A percentile compares a stretch with the other conserved stretches of the same genome.
phyloP scores from a whole-genome alignment of 2,888 invertebrate species.

The Cosmia pyralina region DNA sequence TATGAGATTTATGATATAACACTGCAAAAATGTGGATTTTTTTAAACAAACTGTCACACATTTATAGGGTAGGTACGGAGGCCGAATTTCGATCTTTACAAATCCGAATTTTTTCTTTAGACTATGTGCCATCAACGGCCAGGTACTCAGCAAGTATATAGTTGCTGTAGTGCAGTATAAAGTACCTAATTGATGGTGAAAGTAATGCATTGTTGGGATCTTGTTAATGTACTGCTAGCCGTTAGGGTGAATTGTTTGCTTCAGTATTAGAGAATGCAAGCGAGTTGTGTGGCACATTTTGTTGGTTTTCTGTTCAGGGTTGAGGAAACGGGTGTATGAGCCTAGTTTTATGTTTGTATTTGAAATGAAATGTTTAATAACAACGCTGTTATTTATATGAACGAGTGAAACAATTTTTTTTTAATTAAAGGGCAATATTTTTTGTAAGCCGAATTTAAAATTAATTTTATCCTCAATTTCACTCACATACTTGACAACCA shows the following conservation, averaged over 20 bases:
- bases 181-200: constrained; percentile 35
- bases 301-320: not conserved
- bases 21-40: too few species aligned
- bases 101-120: too few species aligned
- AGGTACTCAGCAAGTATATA: too few species aligned
- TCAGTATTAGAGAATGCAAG: constrained; percentile 1
- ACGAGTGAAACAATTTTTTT: too few species aligned
- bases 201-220: constrained; percentile 30
- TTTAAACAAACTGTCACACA: too few species aligned
- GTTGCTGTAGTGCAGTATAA: constrained; percentile 28
- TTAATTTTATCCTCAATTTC: not conserved
- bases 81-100: too few species aligned
- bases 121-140: too few species aligned
- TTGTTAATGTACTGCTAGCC: constrained; percentile 11
- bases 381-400: too few species aligned
- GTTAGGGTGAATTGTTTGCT: constrained; percentile 16
- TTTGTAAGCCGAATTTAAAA: not conserved
- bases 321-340: not conserved
- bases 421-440: not conserved
- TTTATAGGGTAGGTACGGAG: too few species aligned
- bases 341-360: too few species aligned
- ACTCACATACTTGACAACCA: not conserved
- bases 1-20: too few species aligned
- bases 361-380: not conserved
- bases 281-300: not conserved